A percentile compares a stretch with the other conserved stretches of the same genome.
Conservation (phyloP, 2,888 invertebrate species). For the Dasysyrphus albostriatus region DNA sequence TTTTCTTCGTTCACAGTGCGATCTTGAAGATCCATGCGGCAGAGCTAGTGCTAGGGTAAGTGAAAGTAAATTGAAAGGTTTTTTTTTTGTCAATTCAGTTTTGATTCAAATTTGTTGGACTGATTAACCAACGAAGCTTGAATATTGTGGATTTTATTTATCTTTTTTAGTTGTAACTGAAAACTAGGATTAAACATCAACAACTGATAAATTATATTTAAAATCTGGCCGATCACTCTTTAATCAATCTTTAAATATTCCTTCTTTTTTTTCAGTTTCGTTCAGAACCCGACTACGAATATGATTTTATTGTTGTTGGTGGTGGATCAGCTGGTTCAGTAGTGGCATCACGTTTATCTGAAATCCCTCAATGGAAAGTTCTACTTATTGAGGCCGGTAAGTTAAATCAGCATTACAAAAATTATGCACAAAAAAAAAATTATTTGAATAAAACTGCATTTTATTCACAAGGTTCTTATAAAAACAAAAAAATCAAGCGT, state of each 20-base stretch:
- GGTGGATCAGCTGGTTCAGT: constrained; percentile 83
- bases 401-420: constrained; percentile 60
- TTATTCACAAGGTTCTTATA: background rate
- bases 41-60: constrained; percentile 86
- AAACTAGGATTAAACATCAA: no score
- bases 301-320: constrained; percentile 84
- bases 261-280: constrained; percentile 80
- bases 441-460: background rate
- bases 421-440: no score
- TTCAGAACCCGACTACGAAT: constrained; percentile 83
- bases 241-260: no score
- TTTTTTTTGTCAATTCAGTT: background rate
- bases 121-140: no score
- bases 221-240: background rate
- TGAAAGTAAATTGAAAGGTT: constrained; percentile 29
- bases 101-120: no score
- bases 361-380: constrained; percentile 83
- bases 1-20: constrained; percentile 93
- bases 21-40: constrained; percentile 94
- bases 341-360: constrained; percentile 83
- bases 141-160: no score
- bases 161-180: no score
- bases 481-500: background rate
- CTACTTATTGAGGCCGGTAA: constrained; percentile 84
- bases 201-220: background rate